A percentile compares a stretch with the other conserved stretches of the same genome.
Evolutionary conservation across 2,888 invertebrate genomes (phyloP).

Genomic region (Philopedon plagiatum): DNA sequence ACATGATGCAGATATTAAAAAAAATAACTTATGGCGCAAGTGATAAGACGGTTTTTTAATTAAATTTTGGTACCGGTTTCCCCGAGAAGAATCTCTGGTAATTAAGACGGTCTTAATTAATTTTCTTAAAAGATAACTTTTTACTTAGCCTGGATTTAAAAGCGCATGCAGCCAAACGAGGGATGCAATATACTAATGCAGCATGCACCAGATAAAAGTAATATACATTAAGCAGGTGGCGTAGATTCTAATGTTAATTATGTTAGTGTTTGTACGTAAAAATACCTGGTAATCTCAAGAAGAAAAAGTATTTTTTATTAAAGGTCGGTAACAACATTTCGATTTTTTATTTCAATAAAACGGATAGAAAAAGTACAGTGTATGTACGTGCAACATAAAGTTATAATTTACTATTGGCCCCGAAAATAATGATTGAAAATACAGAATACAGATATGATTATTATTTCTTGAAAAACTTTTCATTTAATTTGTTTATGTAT

Average conservation of each 20-base stretch:
- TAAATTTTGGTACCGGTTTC: slow-evolving; percentile 42
- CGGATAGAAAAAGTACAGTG: too few species aligned
- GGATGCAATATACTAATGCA: slow-evolving; percentile 9
- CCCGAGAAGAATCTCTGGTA: slow-evolving; percentile 42
- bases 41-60: slow-evolving; percentile 43
- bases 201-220: not conserved
- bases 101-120: slow-evolving; percentile 47
- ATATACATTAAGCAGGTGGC: not conserved
- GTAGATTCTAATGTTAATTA: not conserved
- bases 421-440: too few species aligned
- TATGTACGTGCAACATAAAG: too few species aligned
- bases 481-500: too few species aligned
- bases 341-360: too few species aligned
- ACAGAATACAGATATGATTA: too few species aligned
- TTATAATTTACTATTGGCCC: too few species aligned
- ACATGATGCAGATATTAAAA: slow-evolving; percentile 31
- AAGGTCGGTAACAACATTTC: too few species aligned
- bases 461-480: too few species aligned
- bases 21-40: slow-evolving; percentile 46
- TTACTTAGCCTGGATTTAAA: slow-evolving; percentile 15
- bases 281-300: not conserved
- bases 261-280: not conserved
- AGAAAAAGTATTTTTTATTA: too few species aligned
- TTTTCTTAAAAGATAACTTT: slow-evolving; percentile 36
- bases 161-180: not conserved